Base-by-base conservation (phyloP, 2,113 vertebrate species). In the Vicugna pacos region DNA sequence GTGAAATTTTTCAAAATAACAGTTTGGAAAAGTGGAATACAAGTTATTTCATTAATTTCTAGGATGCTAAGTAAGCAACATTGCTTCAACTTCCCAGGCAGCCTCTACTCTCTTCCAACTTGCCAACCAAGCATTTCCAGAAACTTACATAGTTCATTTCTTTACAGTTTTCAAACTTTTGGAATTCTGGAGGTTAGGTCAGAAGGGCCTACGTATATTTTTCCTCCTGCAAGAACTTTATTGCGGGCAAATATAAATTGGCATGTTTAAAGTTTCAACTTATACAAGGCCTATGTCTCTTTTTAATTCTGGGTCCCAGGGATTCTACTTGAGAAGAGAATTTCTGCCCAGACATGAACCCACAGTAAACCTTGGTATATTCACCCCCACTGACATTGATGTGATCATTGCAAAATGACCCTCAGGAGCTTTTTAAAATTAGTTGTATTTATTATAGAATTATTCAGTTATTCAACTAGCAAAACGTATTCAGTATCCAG, bases 131-230 rank as follows among this genome's bases (percentile, higher is more conserved):
- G 20, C 62, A 35, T 86, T 75, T 82, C 9, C 58, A 81, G 92
- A 96, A 91, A 96, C 9, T 54, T 19, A 48, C 52, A 54, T 8
- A 89, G 62, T 67, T 65, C 24, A 86, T 95, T 67, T 50, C n/a
- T 92, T 85, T 80, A 26, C 6, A 91, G 14, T 54, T 93, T 89
- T 17, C 54, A 48, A 87, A 50, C 32, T 62, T 32, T 20, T 73
- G 15, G 4, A 87, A 30, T 72, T 90, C 60, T 81, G 75, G 48
- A 62, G 50, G 50, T 42, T 60, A 11, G 52, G 42, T 70, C 28
- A 65, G n/a, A 86, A 38, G 26, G 28, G 15, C 30, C 58, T 87
- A 56, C 38, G 20, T 70, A 11, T 26, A 73, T 80, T 42, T 82
- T 73, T 30, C 20, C 6, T 95, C 50, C 69, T 48, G 12, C 28